Evolutionary conservation across 2,888 invertebrate species (phyloP).

Genomic region (Rhagium mordax): DNA sequence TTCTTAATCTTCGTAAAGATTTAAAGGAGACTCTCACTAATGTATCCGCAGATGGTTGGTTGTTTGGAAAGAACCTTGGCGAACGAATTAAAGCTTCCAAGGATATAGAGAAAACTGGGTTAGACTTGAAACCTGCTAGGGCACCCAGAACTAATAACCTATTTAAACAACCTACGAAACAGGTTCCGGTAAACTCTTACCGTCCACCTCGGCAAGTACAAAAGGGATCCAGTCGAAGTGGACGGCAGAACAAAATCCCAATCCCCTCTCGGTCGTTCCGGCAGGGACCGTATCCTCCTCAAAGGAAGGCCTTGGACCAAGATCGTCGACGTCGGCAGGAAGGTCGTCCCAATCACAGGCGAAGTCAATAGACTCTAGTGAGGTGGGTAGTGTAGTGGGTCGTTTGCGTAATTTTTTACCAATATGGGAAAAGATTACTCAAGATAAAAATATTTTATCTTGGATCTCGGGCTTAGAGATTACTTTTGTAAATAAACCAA

Average conservation of each 20-base stretch:
- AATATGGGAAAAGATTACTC: not conserved
- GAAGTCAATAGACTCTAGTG: not conserved
- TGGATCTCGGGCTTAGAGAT: not conserved
- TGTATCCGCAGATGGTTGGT: conserved; percentile 40
- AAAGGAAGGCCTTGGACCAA: not conserved
- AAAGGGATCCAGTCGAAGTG: conserved; percentile 33
- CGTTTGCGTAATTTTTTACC: not conserved
- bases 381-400: conserved; percentile 5
- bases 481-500: not conserved
- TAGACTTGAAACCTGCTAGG: not conserved
- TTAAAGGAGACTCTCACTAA: conserved; percentile 29
- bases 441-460: not conserved
- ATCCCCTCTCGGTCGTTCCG: not conserved
- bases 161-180: conserved; percentile 23
- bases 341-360: not conserved
- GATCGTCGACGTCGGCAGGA: not conserved
- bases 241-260: conserved; percentile 11
- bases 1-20: conserved; percentile 30
- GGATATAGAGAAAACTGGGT: conserved; percentile 29
- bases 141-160: no score
- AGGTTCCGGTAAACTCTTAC: conserved; percentile 28
- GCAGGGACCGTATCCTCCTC: not conserved
- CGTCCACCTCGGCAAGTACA: conserved; percentile 40
- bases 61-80: conserved; percentile 39
- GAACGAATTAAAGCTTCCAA: conserved; percentile 38